Percentiles rank a stretch among this genome's conserved stretches.
Evolutionary conservation across 2,797 vertebrate species (phyloP).

Genomic region (Alcedo quadribrachys): DNA sequence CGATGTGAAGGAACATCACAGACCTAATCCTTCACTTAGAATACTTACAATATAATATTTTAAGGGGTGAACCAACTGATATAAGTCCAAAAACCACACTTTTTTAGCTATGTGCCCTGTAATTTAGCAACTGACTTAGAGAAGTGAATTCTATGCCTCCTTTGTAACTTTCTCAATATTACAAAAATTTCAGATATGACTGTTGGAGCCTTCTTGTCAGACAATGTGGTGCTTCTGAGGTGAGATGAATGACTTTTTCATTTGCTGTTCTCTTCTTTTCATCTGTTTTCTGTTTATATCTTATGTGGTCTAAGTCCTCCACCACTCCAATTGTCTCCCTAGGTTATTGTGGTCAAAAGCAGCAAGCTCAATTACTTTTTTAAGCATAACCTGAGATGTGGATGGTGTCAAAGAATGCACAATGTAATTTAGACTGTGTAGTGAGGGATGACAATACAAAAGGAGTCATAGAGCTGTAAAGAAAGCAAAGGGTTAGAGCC

Average conservation of each 20-base stretch:
- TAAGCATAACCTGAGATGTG: not conserved
- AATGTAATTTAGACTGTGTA: not conserved
- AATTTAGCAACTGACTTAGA: not conserved
- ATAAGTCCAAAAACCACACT: not conserved
- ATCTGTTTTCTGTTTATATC: not conserved
- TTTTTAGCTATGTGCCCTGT: not conserved
- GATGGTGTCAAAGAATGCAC: not conserved
- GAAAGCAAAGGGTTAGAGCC: not conserved
- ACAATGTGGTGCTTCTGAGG: constrained; percentile 93
- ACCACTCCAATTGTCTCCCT: not conserved
- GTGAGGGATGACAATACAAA: not conserved
- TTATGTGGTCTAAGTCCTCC: not conserved
- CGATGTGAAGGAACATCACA: not conserved
- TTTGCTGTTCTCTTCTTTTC: not conserved
- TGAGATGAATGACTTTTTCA: constrained; percentile 72
- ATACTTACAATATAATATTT: not conserved
- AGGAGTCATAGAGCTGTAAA: not conserved
- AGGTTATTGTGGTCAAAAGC: not conserved
- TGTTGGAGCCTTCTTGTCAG: constrained; percentile 94
- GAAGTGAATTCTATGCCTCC: not conserved
- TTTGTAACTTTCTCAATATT: constrained; percentile 21
- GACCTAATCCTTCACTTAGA: not conserved
- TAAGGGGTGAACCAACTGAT: not conserved
- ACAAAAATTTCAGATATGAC: constrained; percentile 88
- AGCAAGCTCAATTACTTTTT: not conserved